Evolutionary conservation across 2,113 vertebrate species (phyloP), one percentile per base, ranked within the genome.

Genomic region (Percina caprodes): DNA sequence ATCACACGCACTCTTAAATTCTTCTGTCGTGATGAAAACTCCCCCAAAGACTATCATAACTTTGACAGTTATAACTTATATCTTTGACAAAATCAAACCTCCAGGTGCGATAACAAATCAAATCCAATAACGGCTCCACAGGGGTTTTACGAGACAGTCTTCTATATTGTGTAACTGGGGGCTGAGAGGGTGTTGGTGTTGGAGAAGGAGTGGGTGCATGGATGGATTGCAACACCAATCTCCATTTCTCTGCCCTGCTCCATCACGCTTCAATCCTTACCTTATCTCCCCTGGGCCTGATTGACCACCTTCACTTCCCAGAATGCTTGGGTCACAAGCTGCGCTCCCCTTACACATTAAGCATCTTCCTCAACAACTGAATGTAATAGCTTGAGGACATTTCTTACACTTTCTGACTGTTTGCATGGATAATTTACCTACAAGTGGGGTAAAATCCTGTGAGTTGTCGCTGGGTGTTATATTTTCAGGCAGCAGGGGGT

Each of bases 241-340:
- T 74, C 16, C 9, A 52, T 56, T 67, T 54, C 23, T 69, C 65
- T 4, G 58, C 18, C 59, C 74, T 45, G 5, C 58, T 60, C 55
- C 21, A 58, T 48, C 19, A 15, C 2, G 30, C 55, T 77, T 74
- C 62, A 71, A 3, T 48, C 48, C 35, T 33, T 3, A 61, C 35
- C 26, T 88, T 66, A 51, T 65, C 69, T 77, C 65, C 51, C n/a
- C 1, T 2, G 39, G 35, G 65, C 69, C 59, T 51, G 61, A 79
- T 68, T 30, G 78, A 81, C 72, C 39, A 77, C 14, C 42, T 67
- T 68, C 55, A 49, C 74, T 88, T 83, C 76, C 77, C 67, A 82
- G 72, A 77, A 67, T 56, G 55, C 73, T 51, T 39, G 18, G 49
- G 69, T 80, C 67, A 56, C 21, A 21, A 58, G 59, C 18, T 63